Evolutionary conservation across 2,888 invertebrate genomes (phyloP), one percentile per base, ranked within the genome.

Genomic region (Branchellion lobata): DNA sequence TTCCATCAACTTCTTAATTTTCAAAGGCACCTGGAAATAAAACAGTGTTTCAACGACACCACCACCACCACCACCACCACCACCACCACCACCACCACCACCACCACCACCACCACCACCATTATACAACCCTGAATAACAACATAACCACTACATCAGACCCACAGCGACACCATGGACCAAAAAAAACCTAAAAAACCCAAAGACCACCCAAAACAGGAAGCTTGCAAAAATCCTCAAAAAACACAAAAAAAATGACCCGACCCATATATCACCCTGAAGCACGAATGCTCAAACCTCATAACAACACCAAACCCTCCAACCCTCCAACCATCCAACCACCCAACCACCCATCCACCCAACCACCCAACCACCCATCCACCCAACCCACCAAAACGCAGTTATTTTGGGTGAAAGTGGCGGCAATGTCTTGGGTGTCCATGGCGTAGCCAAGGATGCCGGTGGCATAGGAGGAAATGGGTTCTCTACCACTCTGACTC

Each of bases 401-500:
- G 85, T 96, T 96, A 84, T 93, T 91, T 82, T 96, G 95, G 83
- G 94, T 92, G 86, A 92, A 94, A 85, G 92, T 93, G 1, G 94
- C 92, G 0, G 96, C 96, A 80, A 96, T 94, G 84, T 98, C 98
- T 84, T 94, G 94, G 1, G 96, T 93, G 87, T 98, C 97, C 95
- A 98, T 96, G 0, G 96, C 96, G 18, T 95, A 93, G 0, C 95
- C 96, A 34, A 99, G 88, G 27, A 99, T 89, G 0, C 96, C 97
- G 0, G 94, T 94, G 0, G 97, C 94, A 88, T 97, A 99, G 82
- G 94, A 95, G 86, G 94, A 92, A 57, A 98, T 89, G 0, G 96
- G 97, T 86, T 97, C 96, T 21, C 91, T 89, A 0, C 93, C 92
- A 84, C 91, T 92, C 83, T 93, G 93, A 0, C 96, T 94, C 96